Evolutionary conservation across 1,140 invertebrate genomes (phyloP), one percentile per base, ranked within the genome.

Genomic region (Sarcophaga bullata): DNA sequence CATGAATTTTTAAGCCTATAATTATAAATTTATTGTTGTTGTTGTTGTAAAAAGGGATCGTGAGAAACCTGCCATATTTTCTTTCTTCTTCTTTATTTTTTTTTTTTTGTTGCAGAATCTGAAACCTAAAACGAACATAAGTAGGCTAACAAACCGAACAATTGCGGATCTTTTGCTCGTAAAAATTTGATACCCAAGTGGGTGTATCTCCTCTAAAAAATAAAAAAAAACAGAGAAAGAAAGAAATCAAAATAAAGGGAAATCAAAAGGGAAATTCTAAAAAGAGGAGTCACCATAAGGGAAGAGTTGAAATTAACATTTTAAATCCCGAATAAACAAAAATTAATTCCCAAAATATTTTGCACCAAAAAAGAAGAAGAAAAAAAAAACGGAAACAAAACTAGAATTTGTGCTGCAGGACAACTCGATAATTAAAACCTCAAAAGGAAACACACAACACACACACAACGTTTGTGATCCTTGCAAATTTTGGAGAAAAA

Each of bases 1-100:
- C 73, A 48, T 78, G 49, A 50, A 78, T 78, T 50, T n/a, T 50
- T 50, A 78, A 78, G 75, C 75, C 75, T 8, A 11, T 78, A 78
- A 78, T 78, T 78, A 78, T 78, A 8, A n/a, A 13, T 76, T 76
- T 13, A 15, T 11, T 68, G 17, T 7, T 68, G 17, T 68, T 68
- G 4, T 37, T 2, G 1, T 37, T 37, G 25, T 19, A 9, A 25
- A 68, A 68, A 68, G 9, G 75, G 75, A 78, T 78, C 75, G 75
- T 78, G 75, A 78, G 75, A 78, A 78, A 78, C 75, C 75, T 78
- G 75, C 48, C 46, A 17, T 11, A 17, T 76, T 47, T 76, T 62
- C 19, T 1, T 62, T 62, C 19, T 17, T 72, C 8, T 72, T 19
- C 19, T 6, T 72, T 2, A 19, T 25, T 25, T 72, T 72, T 72